A percentile compares a stretch with the other conserved stretches of the same genome.
These are phyloP conservation scores for Epirrhoe tristata DNA, from an alignment of 2,888 invertebrate species.

Conservation along the genomic window DNA sequence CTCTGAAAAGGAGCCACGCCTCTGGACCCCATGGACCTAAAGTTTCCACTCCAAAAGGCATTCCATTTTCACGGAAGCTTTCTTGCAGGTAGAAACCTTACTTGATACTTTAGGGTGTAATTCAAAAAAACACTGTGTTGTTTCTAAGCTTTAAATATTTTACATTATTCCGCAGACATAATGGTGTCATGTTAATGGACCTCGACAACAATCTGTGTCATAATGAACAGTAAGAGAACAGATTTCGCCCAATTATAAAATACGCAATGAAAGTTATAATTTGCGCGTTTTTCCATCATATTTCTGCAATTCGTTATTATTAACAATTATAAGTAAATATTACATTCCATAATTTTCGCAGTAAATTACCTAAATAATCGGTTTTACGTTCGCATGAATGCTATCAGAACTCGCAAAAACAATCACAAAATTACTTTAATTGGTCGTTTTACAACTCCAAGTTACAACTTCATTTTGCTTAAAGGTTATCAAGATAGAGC, in stretches of 20 bases:
- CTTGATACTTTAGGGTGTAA: too few species aligned
- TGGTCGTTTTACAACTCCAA: slow-evolving; percentile 29
- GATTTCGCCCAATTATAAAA: neutral
- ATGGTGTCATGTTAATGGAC: too few species aligned
- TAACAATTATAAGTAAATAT: slow-evolving; percentile 27
- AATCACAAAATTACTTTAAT: slow-evolving; percentile 40
- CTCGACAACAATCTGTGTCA: neutral
- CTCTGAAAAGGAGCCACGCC: too few species aligned
- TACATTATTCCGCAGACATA: too few species aligned
- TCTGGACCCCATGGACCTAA: too few species aligned
- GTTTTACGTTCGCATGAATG: slow-evolving; percentile 32
- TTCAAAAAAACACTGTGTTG: too few species aligned
- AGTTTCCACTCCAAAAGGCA: too few species aligned
- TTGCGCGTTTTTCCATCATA: slow-evolving; percentile 16
- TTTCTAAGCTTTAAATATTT: too few species aligned
- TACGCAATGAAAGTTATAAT: slow-evolving; percentile 11
- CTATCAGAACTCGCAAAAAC: slow-evolving; percentile 35
- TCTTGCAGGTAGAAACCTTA: too few species aligned
- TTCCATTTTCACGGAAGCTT: too few species aligned
- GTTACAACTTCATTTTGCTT: slow-evolving; percentile 32
- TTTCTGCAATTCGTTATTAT: slow-evolving; percentile 24
- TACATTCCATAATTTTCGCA: slow-evolving; percentile 24
- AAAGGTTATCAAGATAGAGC: slow-evolving; percentile 36
- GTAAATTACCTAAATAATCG: slow-evolving; percentile 31
- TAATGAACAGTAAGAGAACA: neutral